Conservation (phyloP, 2,888 invertebrate species). For the Limnephilus lunatus region DNA sequence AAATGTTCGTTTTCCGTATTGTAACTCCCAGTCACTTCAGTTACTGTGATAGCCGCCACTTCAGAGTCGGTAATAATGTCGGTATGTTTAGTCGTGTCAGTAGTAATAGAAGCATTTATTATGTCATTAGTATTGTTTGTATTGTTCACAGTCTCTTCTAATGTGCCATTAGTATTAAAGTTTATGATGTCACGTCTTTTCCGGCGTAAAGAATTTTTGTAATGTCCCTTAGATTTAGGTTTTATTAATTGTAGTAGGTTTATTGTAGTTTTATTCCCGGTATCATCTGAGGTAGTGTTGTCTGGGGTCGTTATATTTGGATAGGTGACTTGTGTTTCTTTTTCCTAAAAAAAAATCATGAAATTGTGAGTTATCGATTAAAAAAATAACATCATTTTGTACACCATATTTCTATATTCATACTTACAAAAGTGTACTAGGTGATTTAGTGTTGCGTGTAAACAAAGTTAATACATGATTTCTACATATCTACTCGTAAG, state of each 20-base stretch:
- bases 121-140: not conserved
- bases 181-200: conserved; percentile 44
- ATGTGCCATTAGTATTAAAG: not conserved
- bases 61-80: conserved; percentile 57
- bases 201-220: conserved; percentile 61
- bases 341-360: conserved; percentile 58
- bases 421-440: conserved; percentile 6
- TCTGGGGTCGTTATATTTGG: conserved; percentile 42
- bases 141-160: not conserved
- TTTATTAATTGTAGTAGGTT: conserved; percentile 19
- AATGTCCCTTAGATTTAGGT: conserved; percentile 59
- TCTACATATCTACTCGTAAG: conserved; percentile 11
- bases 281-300: conserved; percentile 21
- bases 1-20: conserved; percentile 32
- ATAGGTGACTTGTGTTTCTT: conserved; percentile 61
- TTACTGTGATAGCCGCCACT: conserved; percentile 59
- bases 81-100: conserved; percentile 11
- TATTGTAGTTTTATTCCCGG: conserved; percentile 44
- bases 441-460: not conserved
- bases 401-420: not conserved
- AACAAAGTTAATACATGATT: not conserved
- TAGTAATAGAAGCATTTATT: not conserved
- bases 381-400: not conserved
- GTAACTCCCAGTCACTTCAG: conserved; percentile 59
- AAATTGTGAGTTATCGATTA: not conserved